phyloP scores from a whole-genome alignment of 2,888 invertebrate species.

The Margaritifera margaritifera region DNA sequence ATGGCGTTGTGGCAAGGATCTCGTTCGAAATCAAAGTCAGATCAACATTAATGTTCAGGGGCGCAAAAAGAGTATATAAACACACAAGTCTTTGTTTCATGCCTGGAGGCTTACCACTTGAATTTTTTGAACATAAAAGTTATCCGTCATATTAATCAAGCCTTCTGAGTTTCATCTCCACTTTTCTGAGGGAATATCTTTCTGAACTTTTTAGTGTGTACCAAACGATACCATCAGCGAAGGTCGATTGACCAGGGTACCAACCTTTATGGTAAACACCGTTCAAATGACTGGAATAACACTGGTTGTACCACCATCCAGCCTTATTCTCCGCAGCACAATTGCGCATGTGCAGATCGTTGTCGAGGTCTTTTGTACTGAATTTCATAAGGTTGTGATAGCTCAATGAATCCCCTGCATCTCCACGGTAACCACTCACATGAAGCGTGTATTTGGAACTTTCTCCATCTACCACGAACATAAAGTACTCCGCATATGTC shows the following conservation, averaged over 20 bases:
- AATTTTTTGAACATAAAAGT: too few relatives aligned
- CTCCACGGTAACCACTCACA: constrained; percentile 56
- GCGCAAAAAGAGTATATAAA: too few relatives aligned
- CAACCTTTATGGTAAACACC: constrained; percentile 68
- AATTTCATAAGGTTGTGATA: constrained; percentile 70
- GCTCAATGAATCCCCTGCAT: constrained; percentile 68
- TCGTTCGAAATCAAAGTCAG: too few relatives aligned
- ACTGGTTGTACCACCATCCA: constrained; percentile 71
- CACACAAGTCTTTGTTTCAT: too few relatives aligned
- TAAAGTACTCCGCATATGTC: constrained; percentile 64
- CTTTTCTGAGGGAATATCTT: constrained; percentile 65
- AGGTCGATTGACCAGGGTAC: constrained; percentile 57
- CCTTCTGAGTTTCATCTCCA: constrained; percentile 65
- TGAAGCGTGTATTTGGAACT: constrained; percentile 58
- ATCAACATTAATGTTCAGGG: too few relatives aligned
- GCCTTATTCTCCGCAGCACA: constrained; percentile 69
- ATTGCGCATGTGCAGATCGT: constrained; percentile 67
- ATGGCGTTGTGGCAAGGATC: too few relatives aligned
- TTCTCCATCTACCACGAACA: constrained; percentile 61
- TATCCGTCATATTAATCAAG: constrained; percentile 25
- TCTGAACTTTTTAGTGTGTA: constrained; percentile 67
- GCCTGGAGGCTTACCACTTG: too few relatives aligned
- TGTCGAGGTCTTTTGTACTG: constrained; percentile 70
- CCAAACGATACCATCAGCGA: constrained; percentile 65
- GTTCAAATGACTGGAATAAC: constrained; percentile 67